Evolutionary conservation across 2,797 vertebrate genomes (phyloP).

Genomic region (Enteromius viviparus): DNA sequence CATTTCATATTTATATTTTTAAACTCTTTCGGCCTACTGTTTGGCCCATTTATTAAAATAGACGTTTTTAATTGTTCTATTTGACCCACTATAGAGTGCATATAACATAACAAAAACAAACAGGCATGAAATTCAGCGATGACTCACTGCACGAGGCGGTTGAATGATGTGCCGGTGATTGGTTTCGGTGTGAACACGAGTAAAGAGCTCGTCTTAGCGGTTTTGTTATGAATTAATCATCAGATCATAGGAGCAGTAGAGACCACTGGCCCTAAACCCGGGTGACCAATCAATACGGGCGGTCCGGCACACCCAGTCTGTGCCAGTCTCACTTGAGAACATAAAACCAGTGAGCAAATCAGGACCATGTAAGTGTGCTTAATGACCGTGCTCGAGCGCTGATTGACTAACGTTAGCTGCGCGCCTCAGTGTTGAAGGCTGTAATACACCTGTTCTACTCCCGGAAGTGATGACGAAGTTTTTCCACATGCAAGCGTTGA

Average conservation of each 20-base stretch:
- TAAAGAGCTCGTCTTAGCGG: neutral
- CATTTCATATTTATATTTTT: neutral
- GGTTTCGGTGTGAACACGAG: conserved; percentile 31
- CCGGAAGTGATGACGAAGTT: conserved; percentile 65
- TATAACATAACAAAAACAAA: neutral
- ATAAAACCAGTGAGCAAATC: neutral
- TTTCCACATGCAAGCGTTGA: conserved; percentile 34
- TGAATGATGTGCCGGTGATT: neutral
- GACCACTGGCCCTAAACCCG: neutral
- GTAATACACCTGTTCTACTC: conserved; percentile 45
- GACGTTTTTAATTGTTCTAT: neutral
- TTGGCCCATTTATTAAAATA: neutral
- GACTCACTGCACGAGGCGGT: neutral
- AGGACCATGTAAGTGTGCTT: neutral
- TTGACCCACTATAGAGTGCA: neutral
- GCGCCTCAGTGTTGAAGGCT: conserved; percentile 54
- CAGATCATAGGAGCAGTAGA: neutral
- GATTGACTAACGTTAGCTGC: neutral
- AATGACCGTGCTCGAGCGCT: neutral
- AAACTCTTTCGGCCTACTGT: neutral
- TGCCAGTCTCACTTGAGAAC: neutral
- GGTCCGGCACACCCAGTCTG: conserved; percentile 45
- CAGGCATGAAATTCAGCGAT: neutral
- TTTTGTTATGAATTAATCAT: neutral
- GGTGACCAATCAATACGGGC: conserved; percentile 9